Base-by-base conservation (phyloP, 1,140 invertebrate species). In the Drosophila serrata region DNA sequence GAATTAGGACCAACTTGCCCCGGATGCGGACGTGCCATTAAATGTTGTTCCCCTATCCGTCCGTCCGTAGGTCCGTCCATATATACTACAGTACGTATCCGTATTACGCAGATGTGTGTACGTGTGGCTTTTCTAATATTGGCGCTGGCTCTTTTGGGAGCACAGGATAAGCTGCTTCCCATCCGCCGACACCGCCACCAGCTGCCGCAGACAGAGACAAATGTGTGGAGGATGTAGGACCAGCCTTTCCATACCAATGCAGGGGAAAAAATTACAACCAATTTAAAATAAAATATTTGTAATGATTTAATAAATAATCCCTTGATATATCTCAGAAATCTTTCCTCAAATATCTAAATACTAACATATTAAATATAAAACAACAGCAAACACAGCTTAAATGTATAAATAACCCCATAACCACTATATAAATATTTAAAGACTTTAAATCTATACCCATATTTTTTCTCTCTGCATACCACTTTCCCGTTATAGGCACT, bases 181-280 rank as follows among this genome's bases (percentile, higher is more conserved):
- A 19, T 9, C 42, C 29, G 13, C 40, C 6, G 43, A n/a, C 82
- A 11, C 46, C 49, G 17, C 56, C 43, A 35, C 19, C 82, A 73
- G 82, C 79, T 86, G 82, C 65, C 62, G 70, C 76, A 82, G 82
- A 88, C 82, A 88, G 79, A 82, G 84, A 87, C 84, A 88, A 87
- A 88, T 88, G 84, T 78, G 67, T 37, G 55, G 27, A 27, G 37
- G 45, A 27, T 24, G 55, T 37, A 37, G 51, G 31, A 37, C 27
- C 51, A 55, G 51, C 19, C 51, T 37, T 11, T 37, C 13, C 33
- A n/a, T n/a, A 55, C 12, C 19, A 19, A 9, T 24, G 37, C 24
- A 24, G 2, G 24, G 24, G 2, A 24, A 24, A 24, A 24, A 24
- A 24, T 24, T 24, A 24, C 2, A 24, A 24, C 24, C 24, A 24